Base-by-base conservation (phyloP, 2,888 invertebrate genomes). In the Philopedon plagiatum region DNA sequence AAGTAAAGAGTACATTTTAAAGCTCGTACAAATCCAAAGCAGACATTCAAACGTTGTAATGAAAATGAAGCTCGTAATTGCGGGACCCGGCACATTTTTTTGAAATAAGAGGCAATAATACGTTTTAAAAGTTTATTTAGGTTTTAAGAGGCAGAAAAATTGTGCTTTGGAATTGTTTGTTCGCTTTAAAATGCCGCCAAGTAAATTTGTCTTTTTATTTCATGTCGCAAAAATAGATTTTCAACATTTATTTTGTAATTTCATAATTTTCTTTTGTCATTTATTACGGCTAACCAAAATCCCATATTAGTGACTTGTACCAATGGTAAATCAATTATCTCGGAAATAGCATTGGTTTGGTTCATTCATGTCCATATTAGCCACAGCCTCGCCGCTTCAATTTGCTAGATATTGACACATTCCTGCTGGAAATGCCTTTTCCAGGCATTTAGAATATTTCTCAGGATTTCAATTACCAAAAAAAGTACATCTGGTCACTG, bases 271-370 rank as follows among this genome's bases (percentile, higher is more conserved):
- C 4, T 5, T n/a, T 7, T n/a, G 4, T 18, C 41, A 15, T 8
- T 18, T 2, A 19, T 29, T n/a, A 29, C n/a, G 29, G 29, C 1
- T 51, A 29, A 49, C 49, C 49, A 26, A 58, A 39, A 62, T 51
- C 34, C 63, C 37, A 49, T 63, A 29, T 61, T 5, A 51, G 39
- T 21, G 23, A 63, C 37, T 54, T 18, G 11, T 32, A 5, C 11
- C 32, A n/a, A 49, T 39, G 21, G 13, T 63, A 63, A 63, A 63
- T 51, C 51, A 63, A 67, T 67, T 67, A 60, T 58, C 60, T 60
- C 37, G 67, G 67, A 67, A 67, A 67, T 67, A 21, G 44, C 58
- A 18, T 34, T 37, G 39, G 67, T 56, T 21, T 21, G 39, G 15
- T 60, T 44, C 32, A 60, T 67, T 65, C 18, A 65, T 57, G 41